phyloP scores from a whole-genome alignment of 2,113 vertebrate genomes.

The Zeus faber region DNA sequence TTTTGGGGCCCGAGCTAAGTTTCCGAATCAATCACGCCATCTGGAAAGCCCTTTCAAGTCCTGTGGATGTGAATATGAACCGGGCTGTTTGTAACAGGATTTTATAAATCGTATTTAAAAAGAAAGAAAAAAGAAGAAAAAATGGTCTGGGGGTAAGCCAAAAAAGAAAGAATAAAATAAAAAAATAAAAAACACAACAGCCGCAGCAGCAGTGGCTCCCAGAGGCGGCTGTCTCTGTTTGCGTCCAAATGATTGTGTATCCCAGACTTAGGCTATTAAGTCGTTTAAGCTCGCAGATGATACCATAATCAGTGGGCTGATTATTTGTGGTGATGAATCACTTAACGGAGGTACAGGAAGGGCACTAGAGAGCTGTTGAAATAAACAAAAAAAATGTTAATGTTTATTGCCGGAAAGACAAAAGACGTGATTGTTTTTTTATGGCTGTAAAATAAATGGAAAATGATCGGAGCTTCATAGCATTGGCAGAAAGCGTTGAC shows the following conservation, averaged over 20 bases:
- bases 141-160: slow-evolving; percentile 13
- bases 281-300: slow-evolving; percentile 12
- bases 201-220: too few species aligned
- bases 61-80: slow-evolving; percentile 3
- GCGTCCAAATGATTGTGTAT: slow-evolving; percentile 2
- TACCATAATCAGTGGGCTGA: slow-evolving; percentile 27
- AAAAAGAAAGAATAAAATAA: too few species aligned
- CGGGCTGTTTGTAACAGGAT: slow-evolving; percentile 18
- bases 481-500: too few species aligned
- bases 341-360: slow-evolving; percentile 25
- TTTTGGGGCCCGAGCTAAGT: slow-evolving; percentile 12
- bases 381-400: slow-evolving; percentile 34
- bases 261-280: slow-evolving; percentile 12
- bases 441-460: too few species aligned
- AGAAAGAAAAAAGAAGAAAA: slow-evolving; percentile 22
- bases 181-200: too few species aligned
- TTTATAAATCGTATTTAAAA: slow-evolving; percentile 7
- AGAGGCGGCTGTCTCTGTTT: background rate
- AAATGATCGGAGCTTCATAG: too few species aligned
- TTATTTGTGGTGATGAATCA: slow-evolving; percentile 49
- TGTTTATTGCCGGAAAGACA: too few species aligned
- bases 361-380: slow-evolving; percentile 24
- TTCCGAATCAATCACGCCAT: slow-evolving; percentile 24
- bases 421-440: slow-evolving; percentile 2
- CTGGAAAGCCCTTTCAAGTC: slow-evolving; percentile 5